These are phyloP conservation scores for Rhabdomys dilectus DNA, from an alignment of 2,113 vertebrate species.

Conservation along the genomic window DNA sequence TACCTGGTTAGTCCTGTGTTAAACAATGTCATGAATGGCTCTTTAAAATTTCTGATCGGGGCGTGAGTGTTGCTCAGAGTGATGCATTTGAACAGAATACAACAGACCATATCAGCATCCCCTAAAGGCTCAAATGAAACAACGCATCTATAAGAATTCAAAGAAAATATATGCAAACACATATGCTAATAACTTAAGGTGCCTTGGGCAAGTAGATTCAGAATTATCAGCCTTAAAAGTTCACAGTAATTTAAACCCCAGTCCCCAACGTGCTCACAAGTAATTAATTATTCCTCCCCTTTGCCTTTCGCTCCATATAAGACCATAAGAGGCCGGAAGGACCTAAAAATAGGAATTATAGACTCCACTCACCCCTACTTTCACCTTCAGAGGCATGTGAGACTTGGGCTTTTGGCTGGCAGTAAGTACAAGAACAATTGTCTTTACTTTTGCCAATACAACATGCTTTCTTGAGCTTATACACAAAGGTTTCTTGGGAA, in stretches of 20 bases:
- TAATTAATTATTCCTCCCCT: neutral
- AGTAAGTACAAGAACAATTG: slow-evolving; percentile 78
- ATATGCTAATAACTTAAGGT: slow-evolving; percentile 6
- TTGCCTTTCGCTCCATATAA: slow-evolving; percentile 44
- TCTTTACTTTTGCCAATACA: slow-evolving; percentile 79
- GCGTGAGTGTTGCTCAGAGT: neutral
- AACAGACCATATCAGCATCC: neutral
- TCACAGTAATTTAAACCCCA: neutral
- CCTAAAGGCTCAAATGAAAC: slow-evolving; percentile 18
- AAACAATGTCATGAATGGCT: neutral
- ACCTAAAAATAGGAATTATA: slow-evolving; percentile 75
- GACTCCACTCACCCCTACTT: neutral
- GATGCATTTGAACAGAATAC: neutral
- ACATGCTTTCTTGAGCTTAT: slow-evolving; percentile 82
- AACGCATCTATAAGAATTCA: neutral
- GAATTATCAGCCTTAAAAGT: neutral
- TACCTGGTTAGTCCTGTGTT: neutral
- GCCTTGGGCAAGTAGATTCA: slow-evolving; percentile 35
- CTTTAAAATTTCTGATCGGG: slow-evolving; percentile 8
- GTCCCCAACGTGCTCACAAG: slow-evolving; percentile 1
- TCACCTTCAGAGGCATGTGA: slow-evolving; percentile 33
- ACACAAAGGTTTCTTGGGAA: slow-evolving; percentile 72
- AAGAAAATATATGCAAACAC: neutral
- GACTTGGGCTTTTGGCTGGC: slow-evolving; percentile 74
- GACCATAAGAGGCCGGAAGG: slow-evolving; percentile 53